Conservation (phyloP, 2,888 invertebrate genomes). For the Rotaria magnacalcarata region DNA sequence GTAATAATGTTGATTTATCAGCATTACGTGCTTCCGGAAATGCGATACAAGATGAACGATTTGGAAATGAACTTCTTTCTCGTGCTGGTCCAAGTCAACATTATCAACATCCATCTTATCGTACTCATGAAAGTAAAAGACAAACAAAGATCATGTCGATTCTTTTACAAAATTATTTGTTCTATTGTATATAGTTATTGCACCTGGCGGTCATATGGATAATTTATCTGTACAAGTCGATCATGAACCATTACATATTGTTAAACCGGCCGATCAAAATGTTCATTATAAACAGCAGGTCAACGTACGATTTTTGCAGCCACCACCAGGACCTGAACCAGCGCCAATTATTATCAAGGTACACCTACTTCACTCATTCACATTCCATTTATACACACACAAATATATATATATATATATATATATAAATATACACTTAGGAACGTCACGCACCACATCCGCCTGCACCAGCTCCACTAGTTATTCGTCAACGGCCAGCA, state of each 20-base stretch:
- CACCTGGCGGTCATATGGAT: not conserved
- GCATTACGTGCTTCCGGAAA: slow-evolving; percentile 4
- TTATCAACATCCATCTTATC: slow-evolving; percentile 7
- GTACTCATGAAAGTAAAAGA: not conserved
- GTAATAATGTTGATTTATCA: not conserved
- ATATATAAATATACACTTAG: not conserved
- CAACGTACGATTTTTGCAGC: slow-evolving; percentile 19
- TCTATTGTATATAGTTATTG: not conserved
- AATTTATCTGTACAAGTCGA: not conserved
- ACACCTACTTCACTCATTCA: not conserved
- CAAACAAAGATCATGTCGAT: no score
- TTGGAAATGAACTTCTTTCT: slow-evolving; percentile 20
- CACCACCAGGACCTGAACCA: slow-evolving; percentile 23
- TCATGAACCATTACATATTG: slow-evolving; percentile 2
- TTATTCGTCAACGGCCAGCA: slow-evolving; percentile 34
- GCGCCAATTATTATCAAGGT: slow-evolving; percentile 33
- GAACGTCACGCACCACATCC: slow-evolving; percentile 27
- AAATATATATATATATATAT: not conserved
- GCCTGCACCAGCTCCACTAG: not conserved
- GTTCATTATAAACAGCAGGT: slow-evolving; percentile 31
- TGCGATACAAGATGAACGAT: slow-evolving; percentile 13
- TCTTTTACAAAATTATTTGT: not conserved
- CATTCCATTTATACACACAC: no score
- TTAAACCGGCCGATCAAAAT: not conserved
- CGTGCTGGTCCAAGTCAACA: slow-evolving; percentile 32